These are phyloP conservation scores for Anneissia japonica DNA, from an alignment of 35 echinoderm and acorn worm genomes.

Conservation along the genomic window DNA sequence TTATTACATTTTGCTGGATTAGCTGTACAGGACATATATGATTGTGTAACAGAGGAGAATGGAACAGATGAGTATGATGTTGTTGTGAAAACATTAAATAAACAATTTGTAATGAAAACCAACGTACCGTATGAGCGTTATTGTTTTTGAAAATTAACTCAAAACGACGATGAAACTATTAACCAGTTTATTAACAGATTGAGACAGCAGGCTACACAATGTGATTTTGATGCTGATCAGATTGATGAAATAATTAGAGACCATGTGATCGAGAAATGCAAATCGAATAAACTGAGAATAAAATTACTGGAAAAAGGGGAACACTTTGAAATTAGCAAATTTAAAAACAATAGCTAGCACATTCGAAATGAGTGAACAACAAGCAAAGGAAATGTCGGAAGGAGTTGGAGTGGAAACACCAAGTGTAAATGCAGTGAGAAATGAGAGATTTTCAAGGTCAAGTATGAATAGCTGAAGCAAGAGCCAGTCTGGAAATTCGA, in stretches of 20 bases:
- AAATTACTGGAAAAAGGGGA: constrained; percentile 44
- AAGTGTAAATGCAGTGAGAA: neutral
- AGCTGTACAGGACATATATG: constrained; percentile 58
- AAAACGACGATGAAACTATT: constrained; percentile 25
- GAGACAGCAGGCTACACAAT: constrained; percentile 6
- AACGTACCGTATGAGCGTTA: constrained; percentile 56
- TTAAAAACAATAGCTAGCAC: constrained; percentile 34
- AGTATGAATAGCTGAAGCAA: too few relatives aligned
- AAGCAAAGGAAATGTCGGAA: constrained; percentile 23
- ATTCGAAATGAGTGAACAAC: constrained; percentile 23
- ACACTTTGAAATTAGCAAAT: constrained; percentile 28
- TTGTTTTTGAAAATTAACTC: constrained; percentile 27
- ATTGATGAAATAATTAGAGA: constrained; percentile 15
- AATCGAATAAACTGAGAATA: constrained; percentile 20
- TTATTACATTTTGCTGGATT: constrained; percentile 49
- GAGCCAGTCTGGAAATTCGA: too few relatives aligned
- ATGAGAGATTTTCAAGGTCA: neutral
- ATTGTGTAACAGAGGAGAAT: constrained; percentile 9
- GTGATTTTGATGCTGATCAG: too few relatives aligned
- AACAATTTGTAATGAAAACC: constrained; percentile 43
- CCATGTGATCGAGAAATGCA: constrained; percentile 57
- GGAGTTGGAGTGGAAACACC: neutral
- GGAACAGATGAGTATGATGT: constrained; percentile 15
- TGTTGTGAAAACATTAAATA: constrained; percentile 12
- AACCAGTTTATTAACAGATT: constrained; percentile 47